phyloP scores from a whole-genome alignment of 2,888 invertebrate species.

The Sipha maydis region DNA sequence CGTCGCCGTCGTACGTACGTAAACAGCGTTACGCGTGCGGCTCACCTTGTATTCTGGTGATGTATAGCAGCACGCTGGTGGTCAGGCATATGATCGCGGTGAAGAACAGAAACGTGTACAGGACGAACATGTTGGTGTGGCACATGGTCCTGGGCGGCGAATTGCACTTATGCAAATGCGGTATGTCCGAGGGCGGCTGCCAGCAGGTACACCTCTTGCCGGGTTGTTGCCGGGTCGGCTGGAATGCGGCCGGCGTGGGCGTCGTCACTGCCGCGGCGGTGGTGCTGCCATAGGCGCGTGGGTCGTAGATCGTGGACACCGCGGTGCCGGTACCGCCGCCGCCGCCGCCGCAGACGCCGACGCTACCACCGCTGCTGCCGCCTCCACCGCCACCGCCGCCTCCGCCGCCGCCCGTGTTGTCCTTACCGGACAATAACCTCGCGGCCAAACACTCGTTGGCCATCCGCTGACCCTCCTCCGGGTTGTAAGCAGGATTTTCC shows the following conservation, averaged over 20 bases:
- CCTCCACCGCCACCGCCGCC: slow-evolving; percentile 12
- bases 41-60: slow-evolving; percentile 55
- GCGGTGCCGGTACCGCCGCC: slow-evolving; percentile 39
- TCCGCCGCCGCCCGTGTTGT: slow-evolving; percentile 51
- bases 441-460: slow-evolving; percentile 61
- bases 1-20: too few relatives aligned
- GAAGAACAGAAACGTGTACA: slow-evolving; percentile 61
- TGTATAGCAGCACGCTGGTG: slow-evolving; percentile 53
- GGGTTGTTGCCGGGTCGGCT: slow-evolving; percentile 30
- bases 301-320: slow-evolving; percentile 64
- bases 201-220: slow-evolving; percentile 59
- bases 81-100: slow-evolving; percentile 47
- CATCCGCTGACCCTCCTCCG: slow-evolving; percentile 60
- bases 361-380: slow-evolving; percentile 24
- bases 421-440: slow-evolving; percentile 61
- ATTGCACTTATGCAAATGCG: slow-evolving; percentile 61
- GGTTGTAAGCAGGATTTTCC: slow-evolving; percentile 61
- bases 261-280: slow-evolving; percentile 13
- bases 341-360: neutral
- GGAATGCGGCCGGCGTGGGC: slow-evolving; percentile 61
- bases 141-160: slow-evolving; percentile 60
- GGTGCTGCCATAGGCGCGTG: slow-evolving; percentile 57
- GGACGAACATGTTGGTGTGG: slow-evolving; percentile 59
- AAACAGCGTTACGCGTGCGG: too few relatives aligned
- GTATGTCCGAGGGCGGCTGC: slow-evolving; percentile 59